Percentiles rank a stretch among this genome's conserved stretches.
These are phyloP conservation scores for Glossosoma conforme DNA, from an alignment of 1,140 invertebrate species.

Conservation along the genomic window DNA sequence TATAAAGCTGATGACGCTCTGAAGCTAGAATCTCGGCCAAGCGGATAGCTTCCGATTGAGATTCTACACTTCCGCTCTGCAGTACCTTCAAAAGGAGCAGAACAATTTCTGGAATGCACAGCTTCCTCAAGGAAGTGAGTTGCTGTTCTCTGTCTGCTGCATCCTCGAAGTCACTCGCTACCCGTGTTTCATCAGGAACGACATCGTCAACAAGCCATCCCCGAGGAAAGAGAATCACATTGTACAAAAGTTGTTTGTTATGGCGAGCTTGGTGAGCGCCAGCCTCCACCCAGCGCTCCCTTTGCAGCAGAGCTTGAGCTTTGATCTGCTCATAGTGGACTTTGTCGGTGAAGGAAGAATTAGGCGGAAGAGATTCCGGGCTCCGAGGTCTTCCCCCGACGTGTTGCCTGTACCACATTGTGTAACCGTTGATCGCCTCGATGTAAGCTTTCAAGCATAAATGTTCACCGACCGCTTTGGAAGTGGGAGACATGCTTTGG, in stretches of 20 bases:
- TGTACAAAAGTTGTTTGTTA: conserved; percentile 76
- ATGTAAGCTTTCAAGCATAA: conserved; percentile 74
- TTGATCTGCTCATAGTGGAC: conserved; percentile 80
- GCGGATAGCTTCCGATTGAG: conserved; percentile 72
- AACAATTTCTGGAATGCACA: conserved; percentile 80
- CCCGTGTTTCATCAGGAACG: conserved; percentile 38
- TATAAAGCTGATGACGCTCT: conserved; percentile 74
- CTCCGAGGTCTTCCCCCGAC: conserved; percentile 73
- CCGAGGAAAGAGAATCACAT: conserved; percentile 83
- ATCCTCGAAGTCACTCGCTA: conserved; percentile 45
- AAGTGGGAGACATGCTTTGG: conserved; percentile 38
- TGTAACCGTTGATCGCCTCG: conserved; percentile 80
- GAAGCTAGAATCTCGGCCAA: conserved; percentile 73
- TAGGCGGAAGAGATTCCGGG: conserved; percentile 51
- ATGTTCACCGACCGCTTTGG: conserved; percentile 66
- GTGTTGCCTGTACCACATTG: conserved; percentile 81
- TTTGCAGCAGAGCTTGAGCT: conserved; percentile 70
- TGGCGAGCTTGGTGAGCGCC: conserved; percentile 41
- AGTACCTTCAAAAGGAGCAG: conserved; percentile 77
- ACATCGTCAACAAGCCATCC: conserved; percentile 81
- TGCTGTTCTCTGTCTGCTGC: conserved; percentile 55
- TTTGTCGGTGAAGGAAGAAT: conserved; percentile 78
- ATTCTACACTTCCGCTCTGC: conserved; percentile 68
- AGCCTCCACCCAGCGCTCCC: conserved; percentile 69
- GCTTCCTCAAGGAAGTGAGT: conserved; percentile 67